A percentile compares a stretch with the other conserved stretches of the same genome.
Conservation (phyloP, 2,888 invertebrate species). For the Ephialtes manifestator region DNA sequence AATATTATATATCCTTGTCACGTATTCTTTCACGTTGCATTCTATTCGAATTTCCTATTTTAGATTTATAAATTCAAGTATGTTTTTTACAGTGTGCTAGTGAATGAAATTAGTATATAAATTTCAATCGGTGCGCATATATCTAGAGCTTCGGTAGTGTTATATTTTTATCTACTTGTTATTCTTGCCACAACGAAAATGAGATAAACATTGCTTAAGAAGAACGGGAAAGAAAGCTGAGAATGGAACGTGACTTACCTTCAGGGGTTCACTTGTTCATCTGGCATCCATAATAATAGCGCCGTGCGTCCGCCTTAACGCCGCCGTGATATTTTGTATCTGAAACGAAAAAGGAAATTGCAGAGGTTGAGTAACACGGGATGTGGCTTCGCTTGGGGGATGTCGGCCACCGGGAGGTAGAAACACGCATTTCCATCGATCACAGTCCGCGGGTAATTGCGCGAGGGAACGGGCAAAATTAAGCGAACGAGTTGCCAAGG, state of each 20-base stretch:
- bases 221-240: not conserved
- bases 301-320: slow-evolving; percentile 9
- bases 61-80: no score
- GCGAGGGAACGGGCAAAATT: slow-evolving; percentile 49
- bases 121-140: slow-evolving; percentile 21
- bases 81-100: not conserved
- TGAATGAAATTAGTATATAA: not conserved
- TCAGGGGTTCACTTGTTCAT: slow-evolving; percentile 53
- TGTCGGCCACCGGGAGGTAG: not conserved
- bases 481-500: slow-evolving; percentile 37
- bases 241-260: slow-evolving; percentile 54
- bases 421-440: slow-evolving; percentile 51
- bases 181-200: slow-evolving; percentile 8
- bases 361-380: slow-evolving; percentile 3
- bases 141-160: not conserved
- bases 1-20: no score
- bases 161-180: not conserved
- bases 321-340: slow-evolving; percentile 30
- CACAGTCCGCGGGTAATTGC: slow-evolving; percentile 57
- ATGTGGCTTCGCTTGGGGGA: slow-evolving; percentile 2
- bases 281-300: slow-evolving; percentile 46
- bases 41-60: no score
- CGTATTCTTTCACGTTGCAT: no score
- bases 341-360: slow-evolving; percentile 53
- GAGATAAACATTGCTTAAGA: slow-evolving; percentile 16